These are phyloP conservation scores for Herminia tarsipennalis DNA, from an alignment of 2,888 invertebrate species.

Conservation along the genomic window DNA sequence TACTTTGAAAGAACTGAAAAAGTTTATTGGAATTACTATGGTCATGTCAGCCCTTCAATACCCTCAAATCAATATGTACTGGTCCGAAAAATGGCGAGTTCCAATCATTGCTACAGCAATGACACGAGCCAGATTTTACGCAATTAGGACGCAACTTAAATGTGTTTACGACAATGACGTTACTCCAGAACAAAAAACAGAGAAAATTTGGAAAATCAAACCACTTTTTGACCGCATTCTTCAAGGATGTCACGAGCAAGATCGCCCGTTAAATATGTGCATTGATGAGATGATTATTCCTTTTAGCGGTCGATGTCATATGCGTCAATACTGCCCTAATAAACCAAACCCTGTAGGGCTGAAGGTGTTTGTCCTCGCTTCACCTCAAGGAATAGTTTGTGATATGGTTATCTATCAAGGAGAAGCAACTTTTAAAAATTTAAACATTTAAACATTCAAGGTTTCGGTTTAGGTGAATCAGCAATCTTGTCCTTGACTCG, in stretches of 20 bases:
- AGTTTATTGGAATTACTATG: not conserved
- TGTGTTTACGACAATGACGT: constrained; percentile 4
- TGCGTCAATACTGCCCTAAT: constrained; percentile 15
- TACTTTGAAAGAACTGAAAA: not conserved
- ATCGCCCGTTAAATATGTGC: not conserved
- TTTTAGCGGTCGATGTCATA: constrained; percentile 8
- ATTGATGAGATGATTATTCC: constrained; percentile 17
- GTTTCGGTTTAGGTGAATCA: not conserved
- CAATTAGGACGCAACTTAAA: constrained; percentile 1
- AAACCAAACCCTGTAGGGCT: constrained; percentile 11
- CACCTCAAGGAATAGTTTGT: constrained; percentile 5
- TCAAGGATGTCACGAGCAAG: not conserved
- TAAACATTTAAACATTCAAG: not conserved
- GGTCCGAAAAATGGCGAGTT: not conserved
- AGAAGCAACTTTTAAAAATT: constrained; percentile 1
- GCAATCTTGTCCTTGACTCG: not conserved
- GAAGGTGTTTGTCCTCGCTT: constrained; percentile 11
- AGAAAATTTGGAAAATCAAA: constrained; percentile 5
- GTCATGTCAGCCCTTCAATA: not conserved
- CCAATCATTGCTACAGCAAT: not conserved
- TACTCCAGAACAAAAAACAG: not conserved
- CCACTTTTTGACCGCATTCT: not conserved
- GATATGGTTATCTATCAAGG: constrained; percentile 13
- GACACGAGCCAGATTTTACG: not conserved
- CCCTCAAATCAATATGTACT: not conserved